Percentiles rank a stretch among this genome's conserved stretches.
Conservation (phyloP, 2,888 invertebrate genomes). For the Xiphydria camelus region DNA sequence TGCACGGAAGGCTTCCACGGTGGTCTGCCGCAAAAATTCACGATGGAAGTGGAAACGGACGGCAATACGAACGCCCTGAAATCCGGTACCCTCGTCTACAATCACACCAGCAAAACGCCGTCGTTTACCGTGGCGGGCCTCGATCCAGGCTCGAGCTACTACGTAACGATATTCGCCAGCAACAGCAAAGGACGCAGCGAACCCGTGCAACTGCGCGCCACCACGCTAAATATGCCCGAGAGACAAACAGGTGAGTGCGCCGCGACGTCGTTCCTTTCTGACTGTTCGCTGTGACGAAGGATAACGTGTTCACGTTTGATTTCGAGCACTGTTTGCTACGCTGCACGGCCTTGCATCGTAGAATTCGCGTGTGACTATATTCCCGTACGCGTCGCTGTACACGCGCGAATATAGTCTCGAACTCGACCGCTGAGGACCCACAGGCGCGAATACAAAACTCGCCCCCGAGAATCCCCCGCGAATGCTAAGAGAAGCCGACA, state of each 20-base stretch:
- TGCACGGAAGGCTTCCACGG: conserved; percentile 79
- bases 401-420: too few species aligned
- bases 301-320: conserved; percentile 17
- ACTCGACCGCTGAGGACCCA: too few species aligned
- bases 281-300: conserved; percentile 18
- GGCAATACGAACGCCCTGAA: conserved; percentile 57
- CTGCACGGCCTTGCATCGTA: conserved; percentile 54
- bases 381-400: conserved; percentile 1
- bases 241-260: conserved; percentile 68
- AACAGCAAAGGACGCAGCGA: conserved; percentile 75
- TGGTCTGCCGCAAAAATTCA: conserved; percentile 73
- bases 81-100: conserved; percentile 62
- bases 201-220: conserved; percentile 67
- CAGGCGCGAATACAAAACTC: too few species aligned
- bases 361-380: conserved; percentile 40
- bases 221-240: conserved; percentile 73
- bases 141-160: conserved; percentile 71
- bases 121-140: conserved; percentile 70
- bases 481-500: too few species aligned
- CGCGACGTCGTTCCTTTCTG: conserved; percentile 11
- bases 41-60: conserved; percentile 67
- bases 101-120: conserved; percentile 64
- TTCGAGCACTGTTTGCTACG: conserved; percentile 46
- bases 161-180: conserved; percentile 69
- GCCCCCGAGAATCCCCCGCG: too few species aligned